Conservation (phyloP, 2,888 invertebrate species). For the Idaea biselata region DNA sequence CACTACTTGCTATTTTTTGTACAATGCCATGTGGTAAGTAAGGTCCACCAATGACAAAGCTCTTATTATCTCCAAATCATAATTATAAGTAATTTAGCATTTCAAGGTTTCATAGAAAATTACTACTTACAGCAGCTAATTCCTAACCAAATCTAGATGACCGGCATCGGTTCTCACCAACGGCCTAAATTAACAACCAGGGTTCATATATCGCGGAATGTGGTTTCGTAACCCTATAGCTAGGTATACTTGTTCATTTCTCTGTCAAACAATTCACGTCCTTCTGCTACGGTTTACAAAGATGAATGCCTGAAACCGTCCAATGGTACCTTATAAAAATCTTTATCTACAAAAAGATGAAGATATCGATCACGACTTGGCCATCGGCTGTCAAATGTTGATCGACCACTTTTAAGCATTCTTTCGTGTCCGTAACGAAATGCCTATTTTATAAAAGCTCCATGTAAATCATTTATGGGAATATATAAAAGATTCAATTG, state of each 20-base stretch:
- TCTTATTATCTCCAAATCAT: no score
- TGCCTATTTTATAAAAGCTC: neutral
- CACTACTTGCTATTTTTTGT: no score
- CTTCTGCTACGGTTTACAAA: conserved; percentile 11
- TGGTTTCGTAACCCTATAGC: conserved; percentile 22
- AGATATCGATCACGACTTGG: conserved; percentile 17
- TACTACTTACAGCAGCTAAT: no score
- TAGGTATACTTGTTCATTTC: neutral
- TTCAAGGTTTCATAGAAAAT: no score
- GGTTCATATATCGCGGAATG: conserved; percentile 21
- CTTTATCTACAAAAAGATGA: conserved; percentile 8
- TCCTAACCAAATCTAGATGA: neutral
- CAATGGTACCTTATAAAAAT: neutral
- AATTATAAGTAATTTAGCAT: no score
- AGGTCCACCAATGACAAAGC: no score
- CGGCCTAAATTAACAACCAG: conserved; percentile 18
- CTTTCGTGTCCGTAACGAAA: neutral
- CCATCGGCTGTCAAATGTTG: conserved; percentile 18
- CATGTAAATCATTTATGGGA: neutral
- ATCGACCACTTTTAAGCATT: conserved; percentile 14
- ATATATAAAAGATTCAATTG: neutral
- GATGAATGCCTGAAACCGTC: conserved; percentile 1
- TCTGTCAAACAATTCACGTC: conserved; percentile 17
- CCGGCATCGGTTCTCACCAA: conserved; percentile 7
- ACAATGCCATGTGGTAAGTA: no score